A percentile compares a stretch with the other conserved stretches of the same genome.
These are phyloP conservation scores for Labeo rohita DNA, from an alignment of 2,113 vertebrate genomes.

Conservation along the genomic window DNA sequence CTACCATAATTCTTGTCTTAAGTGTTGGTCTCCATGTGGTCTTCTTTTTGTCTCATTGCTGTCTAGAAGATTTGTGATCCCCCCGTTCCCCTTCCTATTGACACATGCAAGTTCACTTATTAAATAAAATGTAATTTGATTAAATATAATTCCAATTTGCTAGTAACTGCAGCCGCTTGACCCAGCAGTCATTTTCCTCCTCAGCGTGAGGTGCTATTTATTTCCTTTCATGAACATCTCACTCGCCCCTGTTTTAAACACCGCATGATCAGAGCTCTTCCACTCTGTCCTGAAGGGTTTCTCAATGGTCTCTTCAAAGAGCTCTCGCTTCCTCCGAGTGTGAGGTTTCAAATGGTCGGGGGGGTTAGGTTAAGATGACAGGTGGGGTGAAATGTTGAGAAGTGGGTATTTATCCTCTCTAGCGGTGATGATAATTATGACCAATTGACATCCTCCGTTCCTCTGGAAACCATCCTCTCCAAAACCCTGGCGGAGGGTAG, in stretches of 20 bases:
- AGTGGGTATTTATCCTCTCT: conserved; percentile 68
- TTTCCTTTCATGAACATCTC: neutral
- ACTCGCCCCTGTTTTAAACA: conserved; percentile 22
- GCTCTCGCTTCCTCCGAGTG: conserved; percentile 41
- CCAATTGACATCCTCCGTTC: conserved; percentile 58
- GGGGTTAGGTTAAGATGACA: conserved; percentile 66
- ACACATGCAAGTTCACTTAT: conserved; percentile 7
- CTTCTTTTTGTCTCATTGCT: neutral
- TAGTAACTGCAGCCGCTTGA: neutral
- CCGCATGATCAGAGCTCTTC: conserved; percentile 34
- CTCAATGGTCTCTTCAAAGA: conserved; percentile 48
- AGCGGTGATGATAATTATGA: conserved; percentile 70
- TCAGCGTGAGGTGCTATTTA: conserved; percentile 13
- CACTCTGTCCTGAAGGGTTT: conserved; percentile 44
- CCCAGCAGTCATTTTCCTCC: conserved; percentile 20
- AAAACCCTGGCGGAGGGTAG: conserved; percentile 44
- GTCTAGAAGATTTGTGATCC: neutral
- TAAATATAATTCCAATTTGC: conserved; percentile 24
- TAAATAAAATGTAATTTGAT: conserved; percentile 10
- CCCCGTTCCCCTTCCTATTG: neutral
- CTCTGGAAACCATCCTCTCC: conserved; percentile 56
- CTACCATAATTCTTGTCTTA: neutral
- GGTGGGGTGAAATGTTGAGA: conserved; percentile 65
- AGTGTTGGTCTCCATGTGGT: too few species aligned
- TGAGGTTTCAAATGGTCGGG: conserved; percentile 48